phyloP scores from a whole-genome alignment of 2,797 vertebrate genomes.

The Echeneis naucrates region DNA sequence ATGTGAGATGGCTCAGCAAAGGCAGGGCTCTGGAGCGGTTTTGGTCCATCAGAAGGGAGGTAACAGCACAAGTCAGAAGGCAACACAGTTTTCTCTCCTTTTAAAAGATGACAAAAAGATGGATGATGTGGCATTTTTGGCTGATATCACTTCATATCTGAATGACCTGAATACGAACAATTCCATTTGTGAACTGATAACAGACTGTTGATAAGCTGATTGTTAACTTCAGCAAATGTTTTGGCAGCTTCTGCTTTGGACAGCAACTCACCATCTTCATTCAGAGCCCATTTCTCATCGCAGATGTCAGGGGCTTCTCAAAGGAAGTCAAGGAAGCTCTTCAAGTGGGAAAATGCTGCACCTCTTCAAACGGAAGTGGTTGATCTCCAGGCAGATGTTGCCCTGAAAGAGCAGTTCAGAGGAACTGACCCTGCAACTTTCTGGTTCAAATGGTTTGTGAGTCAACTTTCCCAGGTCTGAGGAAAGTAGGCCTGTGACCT shows the following conservation, averaged over 20 bases:
- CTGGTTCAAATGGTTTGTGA: conserved; percentile 6
- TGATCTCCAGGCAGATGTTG: conserved; percentile 15
- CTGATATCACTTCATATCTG: conserved; percentile 39
- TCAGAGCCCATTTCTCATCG: no score
- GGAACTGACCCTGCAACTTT: conserved; percentile 26
- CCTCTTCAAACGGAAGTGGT: conserved; percentile 21
- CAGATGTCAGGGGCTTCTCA: no score
- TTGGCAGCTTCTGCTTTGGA: conserved; percentile 40
- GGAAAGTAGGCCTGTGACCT: neutral
- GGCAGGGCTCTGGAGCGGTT: conserved; percentile 27
- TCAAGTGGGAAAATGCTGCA: conserved; percentile 27
- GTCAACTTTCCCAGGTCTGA: neutral
- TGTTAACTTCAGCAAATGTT: conserved; percentile 25
- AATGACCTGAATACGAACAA: conserved; percentile 42
- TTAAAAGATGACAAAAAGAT: conserved; percentile 7
- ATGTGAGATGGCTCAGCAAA: conserved; percentile 40
- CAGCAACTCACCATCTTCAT: conserved; percentile 34
- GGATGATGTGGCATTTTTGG: conserved; percentile 36
- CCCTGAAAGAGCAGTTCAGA: conserved; percentile 41
- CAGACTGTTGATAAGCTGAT: conserved; percentile 30
- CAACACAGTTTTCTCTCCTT: conserved; percentile 8
- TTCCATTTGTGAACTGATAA: conserved; percentile 21
- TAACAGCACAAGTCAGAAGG: conserved; percentile 26
- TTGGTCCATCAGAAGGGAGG: conserved; percentile 33
- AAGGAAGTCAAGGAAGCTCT: no score